These are phyloP conservation scores for Aphaenogaster floridana DNA, from an alignment of 1,140 invertebrate genomes.

Conservation along the genomic window DNA sequence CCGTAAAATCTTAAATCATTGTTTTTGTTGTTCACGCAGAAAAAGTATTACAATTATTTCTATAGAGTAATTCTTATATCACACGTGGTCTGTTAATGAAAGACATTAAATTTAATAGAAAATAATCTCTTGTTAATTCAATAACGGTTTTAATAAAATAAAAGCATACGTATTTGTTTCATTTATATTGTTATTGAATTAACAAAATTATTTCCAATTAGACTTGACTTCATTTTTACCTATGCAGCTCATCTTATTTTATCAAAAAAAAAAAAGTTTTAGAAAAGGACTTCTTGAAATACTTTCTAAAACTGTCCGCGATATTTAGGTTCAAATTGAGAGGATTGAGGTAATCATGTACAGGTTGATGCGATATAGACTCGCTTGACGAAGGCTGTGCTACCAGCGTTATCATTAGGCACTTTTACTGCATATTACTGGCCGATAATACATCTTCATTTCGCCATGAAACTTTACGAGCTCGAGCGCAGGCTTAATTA, in stretches of 20 bases:
- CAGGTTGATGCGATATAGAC: background rate
- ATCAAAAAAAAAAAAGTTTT: background rate
- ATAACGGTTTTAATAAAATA: too few relatives aligned
- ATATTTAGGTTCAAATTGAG: background rate
- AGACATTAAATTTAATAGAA: too few relatives aligned
- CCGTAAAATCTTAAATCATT: background rate
- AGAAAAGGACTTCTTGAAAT: background rate
- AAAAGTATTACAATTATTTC: background rate
- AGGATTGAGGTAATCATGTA: background rate
- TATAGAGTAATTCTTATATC: background rate
- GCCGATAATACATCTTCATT: conserved; percentile 54
- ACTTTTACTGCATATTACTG: conserved; percentile 55
- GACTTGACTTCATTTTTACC: too few relatives aligned
- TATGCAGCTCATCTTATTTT: background rate
- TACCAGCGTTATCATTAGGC: conserved; percentile 41
- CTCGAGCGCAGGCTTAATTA: conserved; percentile 44
- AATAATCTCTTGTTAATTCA: too few relatives aligned
- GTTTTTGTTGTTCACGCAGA: background rate
- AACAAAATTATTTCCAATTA: too few relatives aligned
- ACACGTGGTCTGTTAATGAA: too few relatives aligned
- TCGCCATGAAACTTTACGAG: conserved; percentile 55
- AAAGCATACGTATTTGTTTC: too few relatives aligned
- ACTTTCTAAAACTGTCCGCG: background rate
- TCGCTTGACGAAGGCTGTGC: conserved; percentile 18
- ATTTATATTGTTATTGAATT: too few relatives aligned